These are phyloP conservation scores for Catocala fraxini DNA, from an alignment of 2,888 invertebrate genomes.

Conservation along the genomic window DNA sequence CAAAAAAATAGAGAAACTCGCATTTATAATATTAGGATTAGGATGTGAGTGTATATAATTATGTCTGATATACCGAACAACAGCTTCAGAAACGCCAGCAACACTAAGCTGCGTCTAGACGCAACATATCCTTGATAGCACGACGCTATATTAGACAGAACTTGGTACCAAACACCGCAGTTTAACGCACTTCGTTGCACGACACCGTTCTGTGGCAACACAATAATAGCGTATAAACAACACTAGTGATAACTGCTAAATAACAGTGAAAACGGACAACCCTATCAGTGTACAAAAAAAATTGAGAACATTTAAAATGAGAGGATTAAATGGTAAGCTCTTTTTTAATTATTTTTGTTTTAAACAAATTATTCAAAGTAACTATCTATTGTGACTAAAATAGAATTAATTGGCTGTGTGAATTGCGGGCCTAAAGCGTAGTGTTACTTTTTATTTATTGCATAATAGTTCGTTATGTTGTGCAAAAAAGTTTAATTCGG, in stretches of 20 bases:
- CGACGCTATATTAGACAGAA: conserved; percentile 49
- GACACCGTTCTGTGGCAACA: conserved; percentile 3
- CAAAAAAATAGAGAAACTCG: too few species aligned
- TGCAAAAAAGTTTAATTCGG: too few species aligned
- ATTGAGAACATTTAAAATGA: conserved; percentile 6
- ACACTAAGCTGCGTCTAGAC: conserved; percentile 6
- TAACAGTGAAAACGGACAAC: neutral
- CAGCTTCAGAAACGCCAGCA: neutral
- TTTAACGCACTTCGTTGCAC: conserved; percentile 41
- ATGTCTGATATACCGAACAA: neutral
- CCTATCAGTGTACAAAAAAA: too few species aligned
- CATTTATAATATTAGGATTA: too few species aligned
- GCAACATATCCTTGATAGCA: conserved; percentile 24
- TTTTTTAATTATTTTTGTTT: too few species aligned
- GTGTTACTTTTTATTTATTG: too few species aligned
- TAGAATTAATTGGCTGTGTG: too few species aligned
- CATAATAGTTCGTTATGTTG: too few species aligned
- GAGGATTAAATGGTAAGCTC: conserved; percentile 12
- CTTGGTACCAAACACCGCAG: conserved; percentile 43
- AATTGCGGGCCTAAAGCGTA: too few species aligned
- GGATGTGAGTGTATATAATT: too few species aligned
- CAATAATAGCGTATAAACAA: neutral
- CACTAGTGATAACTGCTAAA: neutral
- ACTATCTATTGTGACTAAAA: neutral
- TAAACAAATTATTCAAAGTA: neutral